These are phyloP conservation scores for Phrixothrix hirtus DNA, from an alignment of 2,888 invertebrate species.

Conservation along the genomic window DNA sequence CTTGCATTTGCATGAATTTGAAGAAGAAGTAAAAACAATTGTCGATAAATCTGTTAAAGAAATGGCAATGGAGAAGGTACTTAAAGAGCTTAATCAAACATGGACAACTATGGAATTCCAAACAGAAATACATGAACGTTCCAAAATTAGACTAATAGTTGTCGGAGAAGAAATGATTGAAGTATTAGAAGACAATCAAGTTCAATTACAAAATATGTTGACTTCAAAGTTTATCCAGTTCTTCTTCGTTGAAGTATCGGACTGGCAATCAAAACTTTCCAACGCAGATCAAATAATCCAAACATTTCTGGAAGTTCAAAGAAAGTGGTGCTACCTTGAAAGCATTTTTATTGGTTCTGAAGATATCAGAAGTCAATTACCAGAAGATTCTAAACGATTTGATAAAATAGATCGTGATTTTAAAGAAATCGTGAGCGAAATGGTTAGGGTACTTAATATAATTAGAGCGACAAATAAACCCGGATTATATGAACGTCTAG, in stretches of 20 bases:
- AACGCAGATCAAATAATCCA: conserved; percentile 93
- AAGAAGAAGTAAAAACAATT: conserved; percentile 96
- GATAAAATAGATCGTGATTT: conserved; percentile 90
- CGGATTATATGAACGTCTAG: conserved; percentile 78
- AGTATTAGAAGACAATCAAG: conserved; percentile 97
- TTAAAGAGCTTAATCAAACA: conserved; percentile 86
- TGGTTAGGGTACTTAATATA: conserved; percentile 84
- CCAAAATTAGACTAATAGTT: conserved; percentile 81
- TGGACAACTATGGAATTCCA: conserved; percentile 95
- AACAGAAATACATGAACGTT: conserved; percentile 84
- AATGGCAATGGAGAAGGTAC: conserved; percentile 96
- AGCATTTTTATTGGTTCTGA: conserved; percentile 98
- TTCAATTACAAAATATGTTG: conserved; percentile 93
- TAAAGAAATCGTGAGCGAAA: conserved; percentile 77
- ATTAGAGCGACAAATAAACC: conserved; percentile 87
- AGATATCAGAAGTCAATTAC: conserved; percentile 91
- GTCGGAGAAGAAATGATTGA: conserved; percentile 96
- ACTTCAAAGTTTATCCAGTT: conserved; percentile 97
- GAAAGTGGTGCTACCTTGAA: conserved; percentile 96
- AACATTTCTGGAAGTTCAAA: conserved; percentile 93
- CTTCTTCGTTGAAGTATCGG: conserved; percentile 91
- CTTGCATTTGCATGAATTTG: conserved; percentile 92
- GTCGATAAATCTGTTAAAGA: conserved; percentile 98
- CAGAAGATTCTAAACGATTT: conserved; percentile 91
- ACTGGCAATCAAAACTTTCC: conserved; percentile 91